These are phyloP conservation scores for Hirtodrosophila trivittata DNA, from an alignment of 2,888 invertebrate species.

Conservation along the genomic window DNA sequence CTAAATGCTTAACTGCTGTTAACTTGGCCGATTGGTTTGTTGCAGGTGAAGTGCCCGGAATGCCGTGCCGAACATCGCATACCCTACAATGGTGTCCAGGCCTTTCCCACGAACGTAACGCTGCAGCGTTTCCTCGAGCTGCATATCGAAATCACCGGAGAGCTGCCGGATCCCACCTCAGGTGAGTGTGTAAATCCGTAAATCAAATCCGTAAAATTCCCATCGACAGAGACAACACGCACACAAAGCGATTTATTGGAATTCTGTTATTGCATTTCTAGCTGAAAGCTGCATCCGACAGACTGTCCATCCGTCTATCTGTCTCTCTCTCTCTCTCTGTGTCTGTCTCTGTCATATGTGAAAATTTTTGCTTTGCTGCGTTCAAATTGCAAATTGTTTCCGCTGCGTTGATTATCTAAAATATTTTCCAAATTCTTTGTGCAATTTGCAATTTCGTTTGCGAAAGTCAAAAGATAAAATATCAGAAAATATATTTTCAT, in stretches of 20 bases:
- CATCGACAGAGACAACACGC: slow-evolving; percentile 18
- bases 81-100: slow-evolving; percentile 96
- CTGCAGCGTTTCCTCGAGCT: slow-evolving; percentile 96
- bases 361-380: slow-evolving; percentile 37
- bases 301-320: slow-evolving; percentile 3
- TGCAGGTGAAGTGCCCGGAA: slow-evolving; percentile 97
- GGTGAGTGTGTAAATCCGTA: slow-evolving; percentile 81
- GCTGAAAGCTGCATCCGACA: slow-evolving; percentile 22
- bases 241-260: slow-evolving; percentile 32
- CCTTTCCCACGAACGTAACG: slow-evolving; percentile 98
- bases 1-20: too few species aligned
- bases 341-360: slow-evolving; percentile 20
- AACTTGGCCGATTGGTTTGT: slow-evolving; percentile 12
- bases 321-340: background rate
- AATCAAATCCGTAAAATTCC: slow-evolving; percentile 4
- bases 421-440: slow-evolving; percentile 22
- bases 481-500: slow-evolving; percentile 21
- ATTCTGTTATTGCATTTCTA: slow-evolving; percentile 30
- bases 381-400: slow-evolving; percentile 25
- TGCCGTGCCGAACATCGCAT: slow-evolving; percentile 98
- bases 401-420: slow-evolving; percentile 17
- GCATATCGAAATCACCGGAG: slow-evolving; percentile 96
- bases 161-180: slow-evolving; percentile 94
- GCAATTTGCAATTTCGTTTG: slow-evolving; percentile 9
- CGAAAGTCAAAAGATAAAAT: slow-evolving; percentile 12